Evolutionary conservation across 2,797 vertebrate species (phyloP).

Genomic region (Darevskia nairensis): DNA sequence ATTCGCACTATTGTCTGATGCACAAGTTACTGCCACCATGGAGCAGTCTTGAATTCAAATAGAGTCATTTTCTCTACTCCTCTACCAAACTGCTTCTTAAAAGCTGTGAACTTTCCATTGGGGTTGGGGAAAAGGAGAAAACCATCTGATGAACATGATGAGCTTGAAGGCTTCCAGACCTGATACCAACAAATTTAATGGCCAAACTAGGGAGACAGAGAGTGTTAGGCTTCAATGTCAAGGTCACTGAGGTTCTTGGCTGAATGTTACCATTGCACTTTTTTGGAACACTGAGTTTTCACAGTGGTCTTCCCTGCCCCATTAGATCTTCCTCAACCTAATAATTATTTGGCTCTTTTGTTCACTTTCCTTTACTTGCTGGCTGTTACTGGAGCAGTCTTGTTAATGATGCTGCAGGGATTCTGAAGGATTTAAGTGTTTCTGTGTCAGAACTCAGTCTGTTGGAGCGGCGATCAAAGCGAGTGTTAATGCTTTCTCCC

Average conservation of each 20-base stretch:
- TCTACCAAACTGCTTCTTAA: too few relatives aligned
- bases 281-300: too few relatives aligned
- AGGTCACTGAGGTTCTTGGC: neutral
- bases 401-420: neutral
- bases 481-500: neutral
- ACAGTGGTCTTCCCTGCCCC: neutral
- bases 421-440: neutral
- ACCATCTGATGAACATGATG: neutral
- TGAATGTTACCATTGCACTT: too few relatives aligned
- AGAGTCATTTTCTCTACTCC: too few relatives aligned
- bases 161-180: neutral
- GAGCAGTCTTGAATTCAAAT: too few relatives aligned
- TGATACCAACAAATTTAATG: neutral
- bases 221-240: neutral
- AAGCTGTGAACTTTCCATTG: too few relatives aligned
- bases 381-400: neutral
- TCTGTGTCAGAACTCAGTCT: neutral
- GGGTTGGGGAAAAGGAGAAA: too few relatives aligned
- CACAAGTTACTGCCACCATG: too few relatives aligned
- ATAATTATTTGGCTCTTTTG: neutral
- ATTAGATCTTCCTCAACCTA: neutral
- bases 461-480: neutral
- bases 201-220: neutral
- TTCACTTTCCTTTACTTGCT: neutral
- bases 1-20: too few relatives aligned